phyloP scores from a whole-genome alignment of 1,140 invertebrate genomes.

The Drosophila pseudoananassae region DNA sequence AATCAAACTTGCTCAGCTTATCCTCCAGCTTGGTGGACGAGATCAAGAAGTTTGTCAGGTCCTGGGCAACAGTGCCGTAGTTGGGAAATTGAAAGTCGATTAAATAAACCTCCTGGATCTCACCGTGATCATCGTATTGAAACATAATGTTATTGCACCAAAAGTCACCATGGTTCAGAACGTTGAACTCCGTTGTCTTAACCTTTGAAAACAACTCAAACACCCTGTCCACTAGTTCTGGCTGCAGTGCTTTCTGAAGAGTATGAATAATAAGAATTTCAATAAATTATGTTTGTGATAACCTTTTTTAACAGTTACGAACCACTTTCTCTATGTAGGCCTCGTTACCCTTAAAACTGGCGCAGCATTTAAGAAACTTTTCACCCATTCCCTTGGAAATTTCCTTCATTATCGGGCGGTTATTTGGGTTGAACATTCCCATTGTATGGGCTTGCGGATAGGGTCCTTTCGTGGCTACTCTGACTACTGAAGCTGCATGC shows the following conservation, averaged over 20 bases:
- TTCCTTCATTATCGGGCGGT: constrained; percentile 31
- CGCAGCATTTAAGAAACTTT: constrained; percentile 42
- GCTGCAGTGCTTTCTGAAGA: constrained; percentile 37
- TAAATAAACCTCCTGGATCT: constrained; percentile 74
- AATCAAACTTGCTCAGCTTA: constrained; percentile 72
- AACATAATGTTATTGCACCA: constrained; percentile 86
- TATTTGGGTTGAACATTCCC: constrained; percentile 58
- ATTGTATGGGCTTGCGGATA: constrained; percentile 8
- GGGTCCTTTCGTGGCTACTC: constrained; percentile 84
- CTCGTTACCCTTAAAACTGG: constrained; percentile 45
- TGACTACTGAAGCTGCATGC: constrained; percentile 84
- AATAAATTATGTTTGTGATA: neutral
- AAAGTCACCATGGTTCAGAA: constrained; percentile 88
- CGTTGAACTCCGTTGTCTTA: constrained; percentile 85
- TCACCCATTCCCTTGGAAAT: constrained; percentile 37
- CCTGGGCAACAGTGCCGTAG: constrained; percentile 63
- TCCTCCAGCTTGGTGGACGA: constrained; percentile 72
- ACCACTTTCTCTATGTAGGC: constrained; percentile 61
- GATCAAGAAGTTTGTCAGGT: constrained; percentile 69
- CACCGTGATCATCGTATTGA: constrained; percentile 84
- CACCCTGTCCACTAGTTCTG: constrained; percentile 32
- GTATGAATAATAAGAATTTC: too few relatives aligned
- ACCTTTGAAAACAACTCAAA: constrained; percentile 37
- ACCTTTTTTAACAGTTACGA: constrained; percentile 1
- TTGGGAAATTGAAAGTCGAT: constrained; percentile 71